Base-by-base conservation (phyloP, 2,888 invertebrate genomes). In the Eilema caniola region DNA sequence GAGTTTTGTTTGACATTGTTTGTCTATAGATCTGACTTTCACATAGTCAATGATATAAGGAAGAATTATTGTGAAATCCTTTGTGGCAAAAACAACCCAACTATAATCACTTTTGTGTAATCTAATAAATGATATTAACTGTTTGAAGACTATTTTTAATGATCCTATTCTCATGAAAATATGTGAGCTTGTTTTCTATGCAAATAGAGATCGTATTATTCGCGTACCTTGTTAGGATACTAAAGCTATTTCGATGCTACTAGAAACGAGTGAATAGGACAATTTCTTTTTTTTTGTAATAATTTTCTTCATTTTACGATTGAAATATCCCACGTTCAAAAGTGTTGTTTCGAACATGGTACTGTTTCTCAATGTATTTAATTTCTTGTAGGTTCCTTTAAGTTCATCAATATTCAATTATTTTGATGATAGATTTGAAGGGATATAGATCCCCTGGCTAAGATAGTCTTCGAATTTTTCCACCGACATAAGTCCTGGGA, bases 61-160 rank as follows among this genome's bases (percentile, higher is more conserved):
- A 78, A 76, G 81, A 83, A 78, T 82, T 76, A 76, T 83, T 80
- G 78, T 83, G 84, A 84, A 85, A 77, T 84, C 82, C 84, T 84
- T 85, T 85, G 84, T 78, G 81, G 86, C 82, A 84, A 89, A 89
- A 88, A 87, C 80, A 88, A 89, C 86, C 83, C 83, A 83, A 83
- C 76, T 80, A 82, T 67, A 83, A 82, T 81, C 80, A 83, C 20
- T 75, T 76, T 77, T 73, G 76, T 76, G 75, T 79, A 75, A 81
- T 80, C 82, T 85, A 85, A 85, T 75, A 76, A 82, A 85, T 80
- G 72, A 83, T 76, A 81, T 78, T 83, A 73, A 67, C 24, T 69
- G 59, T 24, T 25, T 56, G 11, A 69, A 60, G 60, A 74, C 67
- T 62, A 64, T 47, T 23, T 25, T 62, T 37, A 41, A 47, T 62